phyloP scores from a whole-genome alignment of 2,888 invertebrate genomes.

The Archips crataeganus region DNA sequence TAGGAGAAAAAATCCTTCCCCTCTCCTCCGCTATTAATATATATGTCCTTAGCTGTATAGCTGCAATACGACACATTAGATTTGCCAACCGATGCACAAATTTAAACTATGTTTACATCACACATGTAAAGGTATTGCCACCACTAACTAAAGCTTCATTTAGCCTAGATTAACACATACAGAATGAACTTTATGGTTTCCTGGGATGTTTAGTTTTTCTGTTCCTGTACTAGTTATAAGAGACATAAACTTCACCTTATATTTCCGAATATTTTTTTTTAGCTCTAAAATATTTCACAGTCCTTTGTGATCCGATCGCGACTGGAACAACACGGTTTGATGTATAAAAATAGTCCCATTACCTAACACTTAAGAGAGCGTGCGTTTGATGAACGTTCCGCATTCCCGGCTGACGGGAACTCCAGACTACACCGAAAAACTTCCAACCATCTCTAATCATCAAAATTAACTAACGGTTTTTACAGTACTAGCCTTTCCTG shows the following conservation, averaged over 20 bases:
- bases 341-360: conserved; percentile 39
- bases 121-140: too few species aligned
- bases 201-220: too few species aligned
- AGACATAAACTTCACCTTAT: background rate
- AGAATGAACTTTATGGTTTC: too few species aligned
- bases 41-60: too few species aligned
- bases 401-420: conserved; percentile 28
- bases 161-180: too few species aligned
- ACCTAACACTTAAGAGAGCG: conserved; percentile 37
- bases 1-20: too few species aligned
- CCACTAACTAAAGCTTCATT: too few species aligned
- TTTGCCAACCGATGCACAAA: too few species aligned
- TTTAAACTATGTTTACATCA: too few species aligned
- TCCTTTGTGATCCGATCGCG: conserved; percentile 8
- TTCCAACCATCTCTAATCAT: conserved; percentile 1
- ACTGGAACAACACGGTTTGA: conserved; percentile 19
- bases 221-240: background rate
- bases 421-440: conserved; percentile 6
- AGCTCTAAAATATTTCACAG: background rate
- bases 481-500: conserved; percentile 5
- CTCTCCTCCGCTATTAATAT: too few species aligned
- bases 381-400: conserved; percentile 41
- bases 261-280: background rate
- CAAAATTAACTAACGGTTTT: conserved; percentile 44
- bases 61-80: too few species aligned